These are phyloP conservation scores for Amphipyra berbera DNA, from an alignment of 2,888 invertebrate genomes.

Conservation along the genomic window DNA sequence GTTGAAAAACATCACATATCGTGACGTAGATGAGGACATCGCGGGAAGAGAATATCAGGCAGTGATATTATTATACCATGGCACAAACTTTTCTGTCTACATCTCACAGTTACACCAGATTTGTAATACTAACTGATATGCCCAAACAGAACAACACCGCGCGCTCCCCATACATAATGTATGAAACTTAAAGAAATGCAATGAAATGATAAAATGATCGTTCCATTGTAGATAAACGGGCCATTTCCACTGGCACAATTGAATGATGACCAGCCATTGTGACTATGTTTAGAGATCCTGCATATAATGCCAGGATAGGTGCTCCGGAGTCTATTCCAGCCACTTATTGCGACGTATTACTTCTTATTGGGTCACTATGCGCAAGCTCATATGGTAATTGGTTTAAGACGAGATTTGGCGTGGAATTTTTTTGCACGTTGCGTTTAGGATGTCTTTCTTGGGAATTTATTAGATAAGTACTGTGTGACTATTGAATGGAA, in stretches of 20 bases:
- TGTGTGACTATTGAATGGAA: slow-evolving; percentile 20
- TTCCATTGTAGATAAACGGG: slow-evolving; percentile 84
- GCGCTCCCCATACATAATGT: slow-evolving; percentile 76
- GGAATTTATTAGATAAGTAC: slow-evolving; percentile 37
- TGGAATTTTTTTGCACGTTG: slow-evolving; percentile 64
- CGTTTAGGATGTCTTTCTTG: slow-evolving; percentile 25
- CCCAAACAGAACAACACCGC: slow-evolving; percentile 40
- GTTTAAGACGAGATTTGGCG: slow-evolving; percentile 63
- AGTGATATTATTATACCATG: too few species aligned
- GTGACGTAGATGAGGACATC: too few species aligned
- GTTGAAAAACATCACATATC: too few species aligned
- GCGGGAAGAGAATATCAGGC: too few species aligned
- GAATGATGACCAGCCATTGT: slow-evolving; percentile 88
- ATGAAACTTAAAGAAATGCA: slow-evolving; percentile 88
- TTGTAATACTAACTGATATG: too few species aligned
- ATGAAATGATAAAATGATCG: slow-evolving; percentile 75
- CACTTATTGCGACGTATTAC: slow-evolving; percentile 82
- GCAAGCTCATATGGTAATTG: slow-evolving; percentile 73
- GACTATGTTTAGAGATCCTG: slow-evolving; percentile 90
- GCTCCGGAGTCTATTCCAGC: slow-evolving; percentile 72
- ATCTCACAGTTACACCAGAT: too few species aligned
- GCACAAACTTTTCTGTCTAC: too few species aligned
- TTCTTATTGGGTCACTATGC: slow-evolving; percentile 80
- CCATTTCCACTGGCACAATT: slow-evolving; percentile 86
- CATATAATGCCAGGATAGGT: slow-evolving; percentile 83